Percentiles rank a stretch among this genome's conserved stretches.
Conservation (phyloP, 2,113 vertebrate genomes). For the Heterocephalus glaber region DNA sequence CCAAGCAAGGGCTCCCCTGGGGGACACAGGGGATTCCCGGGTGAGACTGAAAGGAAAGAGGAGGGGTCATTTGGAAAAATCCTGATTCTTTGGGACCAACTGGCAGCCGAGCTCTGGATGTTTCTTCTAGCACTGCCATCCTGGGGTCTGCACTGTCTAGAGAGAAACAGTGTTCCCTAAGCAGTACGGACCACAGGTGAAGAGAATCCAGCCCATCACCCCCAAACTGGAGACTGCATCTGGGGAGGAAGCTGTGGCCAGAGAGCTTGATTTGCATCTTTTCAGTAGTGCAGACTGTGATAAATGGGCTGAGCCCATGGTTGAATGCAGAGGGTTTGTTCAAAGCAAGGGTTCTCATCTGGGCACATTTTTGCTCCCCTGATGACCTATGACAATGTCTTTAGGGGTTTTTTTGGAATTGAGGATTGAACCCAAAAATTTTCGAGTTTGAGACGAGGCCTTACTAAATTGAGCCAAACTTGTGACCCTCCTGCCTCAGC, state of each 20-base stretch:
- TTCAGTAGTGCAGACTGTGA: background rate
- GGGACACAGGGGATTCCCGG: background rate
- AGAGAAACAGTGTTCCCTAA: background rate
- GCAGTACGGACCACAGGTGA: background rate
- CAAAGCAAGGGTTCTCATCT: background rate
- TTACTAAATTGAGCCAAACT: background rate
- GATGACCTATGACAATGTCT: background rate
- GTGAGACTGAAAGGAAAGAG: background rate
- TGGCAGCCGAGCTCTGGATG: background rate
- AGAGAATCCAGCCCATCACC: background rate
- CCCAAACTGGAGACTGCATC: background rate
- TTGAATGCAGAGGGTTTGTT: too few relatives aligned
- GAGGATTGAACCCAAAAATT: background rate
- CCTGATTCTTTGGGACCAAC: background rate
- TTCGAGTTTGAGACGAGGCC: background rate
- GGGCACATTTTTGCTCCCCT: background rate
- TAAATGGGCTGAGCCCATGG: background rate
- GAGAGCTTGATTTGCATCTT: background rate
- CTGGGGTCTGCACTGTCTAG: conserved; percentile 2
- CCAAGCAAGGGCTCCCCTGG: background rate
- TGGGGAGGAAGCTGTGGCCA: background rate
- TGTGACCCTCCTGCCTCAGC: background rate
- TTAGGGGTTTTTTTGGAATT: background rate
- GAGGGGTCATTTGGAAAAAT: background rate
- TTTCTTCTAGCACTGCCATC: background rate